Percentiles rank a stretch among this genome's conserved stretches.
These are phyloP conservation scores for Opisthocomus hoazin DNA, from an alignment of 2,113 vertebrate species.

Conservation along the genomic window DNA sequence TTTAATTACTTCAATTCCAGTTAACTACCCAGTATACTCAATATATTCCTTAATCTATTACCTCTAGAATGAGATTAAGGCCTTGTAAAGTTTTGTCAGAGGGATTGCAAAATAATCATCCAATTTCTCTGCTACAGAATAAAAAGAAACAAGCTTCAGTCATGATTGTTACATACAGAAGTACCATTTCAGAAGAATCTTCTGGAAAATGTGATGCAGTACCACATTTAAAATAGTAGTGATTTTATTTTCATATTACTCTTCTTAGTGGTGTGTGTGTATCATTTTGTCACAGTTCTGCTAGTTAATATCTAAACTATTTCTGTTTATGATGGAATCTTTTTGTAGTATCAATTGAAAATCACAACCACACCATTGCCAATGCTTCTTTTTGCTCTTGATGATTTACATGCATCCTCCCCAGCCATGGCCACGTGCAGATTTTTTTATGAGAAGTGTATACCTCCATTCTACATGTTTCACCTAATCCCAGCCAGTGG, in stretches of 20 bases:
- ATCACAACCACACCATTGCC: background rate
- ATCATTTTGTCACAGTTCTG: background rate
- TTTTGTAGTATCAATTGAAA: background rate
- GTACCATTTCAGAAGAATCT: background rate
- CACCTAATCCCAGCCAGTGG: background rate
- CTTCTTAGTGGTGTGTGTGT: background rate
- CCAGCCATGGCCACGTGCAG: background rate
- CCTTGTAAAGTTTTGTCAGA: background rate
- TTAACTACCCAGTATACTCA: background rate
- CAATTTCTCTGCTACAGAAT: background rate
- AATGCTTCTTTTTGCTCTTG: background rate
- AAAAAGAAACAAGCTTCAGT: background rate
- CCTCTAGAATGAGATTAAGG: background rate
- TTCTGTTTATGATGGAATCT: background rate
- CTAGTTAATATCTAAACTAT: background rate
- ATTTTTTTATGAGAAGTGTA: background rate
- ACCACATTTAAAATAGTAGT: background rate
- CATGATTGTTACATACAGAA: background rate
- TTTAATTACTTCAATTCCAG: constrained; percentile 3
- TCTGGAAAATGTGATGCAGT: background rate
- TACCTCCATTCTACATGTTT: background rate
- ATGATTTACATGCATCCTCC: background rate
- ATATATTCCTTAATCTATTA: background rate
- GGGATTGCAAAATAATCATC: background rate
- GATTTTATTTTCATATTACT: background rate